Conservation (phyloP, 2,797 vertebrate species). For the Chelmon rostratus region DNA sequence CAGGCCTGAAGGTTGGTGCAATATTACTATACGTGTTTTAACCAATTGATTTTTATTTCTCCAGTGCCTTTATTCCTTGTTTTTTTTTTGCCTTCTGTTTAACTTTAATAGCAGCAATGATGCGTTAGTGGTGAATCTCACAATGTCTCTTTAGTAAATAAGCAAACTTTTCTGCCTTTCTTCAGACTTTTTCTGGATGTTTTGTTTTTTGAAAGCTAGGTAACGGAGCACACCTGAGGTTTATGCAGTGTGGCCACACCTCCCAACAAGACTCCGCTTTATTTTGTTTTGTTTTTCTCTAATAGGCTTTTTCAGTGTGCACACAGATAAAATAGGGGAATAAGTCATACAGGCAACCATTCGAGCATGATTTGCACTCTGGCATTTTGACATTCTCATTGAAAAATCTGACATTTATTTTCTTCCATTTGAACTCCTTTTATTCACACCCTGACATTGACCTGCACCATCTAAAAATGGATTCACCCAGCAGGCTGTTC, state of each 20-base stretch:
- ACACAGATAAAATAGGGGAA: conserved; percentile 13
- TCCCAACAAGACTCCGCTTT: neutral
- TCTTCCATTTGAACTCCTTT: conserved; percentile 28
- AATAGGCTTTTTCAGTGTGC: conserved; percentile 6
- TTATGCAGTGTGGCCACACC: conserved; percentile 46
- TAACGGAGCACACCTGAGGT: neutral
- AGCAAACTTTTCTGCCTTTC: neutral
- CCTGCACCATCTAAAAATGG: conserved; percentile 20
- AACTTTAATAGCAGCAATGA: neutral
- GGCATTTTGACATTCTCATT: conserved; percentile 47
- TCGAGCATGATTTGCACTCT: conserved; percentile 38
- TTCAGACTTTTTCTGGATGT: conserved; percentile 8
- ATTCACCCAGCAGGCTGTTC: conserved; percentile 20
- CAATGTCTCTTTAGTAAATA: neutral
- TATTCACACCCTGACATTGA: conserved; percentile 41
- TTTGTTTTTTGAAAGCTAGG: neutral
- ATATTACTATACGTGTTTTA: conserved; percentile 22
- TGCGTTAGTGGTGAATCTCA: conserved; percentile 10
- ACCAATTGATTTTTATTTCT: conserved; percentile 23
- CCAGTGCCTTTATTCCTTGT: conserved; percentile 16
- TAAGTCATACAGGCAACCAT: neutral
- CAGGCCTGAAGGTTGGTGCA: conserved; percentile 56
- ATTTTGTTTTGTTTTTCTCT: neutral
- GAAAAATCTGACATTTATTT: conserved; percentile 48
- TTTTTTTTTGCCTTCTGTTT: neutral